phyloP scores from a whole-genome alignment of 1,140 invertebrate genomes.

The Chionoecetes opilio region DNA sequence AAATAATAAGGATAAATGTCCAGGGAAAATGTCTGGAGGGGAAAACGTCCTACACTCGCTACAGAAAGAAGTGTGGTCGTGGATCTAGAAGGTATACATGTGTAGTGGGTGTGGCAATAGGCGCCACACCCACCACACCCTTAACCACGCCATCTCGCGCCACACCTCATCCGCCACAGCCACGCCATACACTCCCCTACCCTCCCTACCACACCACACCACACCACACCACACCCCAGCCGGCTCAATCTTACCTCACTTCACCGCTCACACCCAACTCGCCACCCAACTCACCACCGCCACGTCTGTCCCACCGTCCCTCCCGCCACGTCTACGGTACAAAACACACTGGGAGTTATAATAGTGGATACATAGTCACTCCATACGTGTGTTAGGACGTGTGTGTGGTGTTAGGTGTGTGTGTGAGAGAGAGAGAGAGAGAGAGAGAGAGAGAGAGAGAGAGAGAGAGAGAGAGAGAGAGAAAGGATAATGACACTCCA shows the following conservation, averaged over 20 bases:
- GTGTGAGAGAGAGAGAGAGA: not conserved
- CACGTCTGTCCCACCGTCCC: not conserved
- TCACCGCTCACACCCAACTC: no score
- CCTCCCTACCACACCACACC: not conserved
- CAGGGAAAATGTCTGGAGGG: no score
- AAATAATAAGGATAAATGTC: no score
- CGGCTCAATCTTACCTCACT: not conserved
- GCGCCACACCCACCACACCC: not conserved
- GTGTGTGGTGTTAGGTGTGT: not conserved
- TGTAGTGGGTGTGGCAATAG: no score
- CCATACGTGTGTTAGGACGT: not conserved
- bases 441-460: constrained; percentile 3
- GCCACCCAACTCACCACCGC: no score
- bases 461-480: constrained; percentile 4
- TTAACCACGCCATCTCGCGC: not conserved
- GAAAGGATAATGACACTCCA: not conserved
- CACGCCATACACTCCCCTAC: not conserved
- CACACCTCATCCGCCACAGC: not conserved
- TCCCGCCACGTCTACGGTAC: not conserved
- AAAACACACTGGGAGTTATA: not conserved
- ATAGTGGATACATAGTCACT: no score
- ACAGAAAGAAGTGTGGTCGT: no score
- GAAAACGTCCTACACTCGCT: no score
- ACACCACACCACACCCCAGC: not conserved
- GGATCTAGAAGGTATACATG: no score